Evolutionary conservation across 2,888 invertebrate species (phyloP).

Genomic region (Hemistola chrysoprasaria): DNA sequence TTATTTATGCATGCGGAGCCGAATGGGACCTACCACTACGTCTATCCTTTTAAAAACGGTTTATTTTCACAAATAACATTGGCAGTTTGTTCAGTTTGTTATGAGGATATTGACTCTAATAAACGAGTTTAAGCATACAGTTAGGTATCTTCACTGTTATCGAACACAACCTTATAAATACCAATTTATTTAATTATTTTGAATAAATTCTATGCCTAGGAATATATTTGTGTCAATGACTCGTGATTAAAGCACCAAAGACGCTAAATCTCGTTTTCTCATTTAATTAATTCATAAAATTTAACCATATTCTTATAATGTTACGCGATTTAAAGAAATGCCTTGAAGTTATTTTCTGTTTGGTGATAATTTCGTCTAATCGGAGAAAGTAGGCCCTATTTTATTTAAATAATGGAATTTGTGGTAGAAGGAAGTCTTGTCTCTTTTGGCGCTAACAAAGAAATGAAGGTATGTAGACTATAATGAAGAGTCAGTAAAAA

Average conservation of each 20-base stretch:
- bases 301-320: slow-evolving; percentile 13
- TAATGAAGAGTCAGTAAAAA: no score
- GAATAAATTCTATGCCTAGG: slow-evolving; percentile 10
- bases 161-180: slow-evolving; percentile 28
- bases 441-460: no score
- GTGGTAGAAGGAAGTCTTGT: no score
- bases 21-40: slow-evolving; percentile 1
- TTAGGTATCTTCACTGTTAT: slow-evolving; percentile 43
- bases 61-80: slow-evolving; percentile 19
- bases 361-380: no score
- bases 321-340: slow-evolving; percentile 16
- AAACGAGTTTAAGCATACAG: slow-evolving; percentile 55
- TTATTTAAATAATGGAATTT: neutral
- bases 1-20: neutral
- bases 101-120: slow-evolving; percentile 60
- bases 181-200: slow-evolving; percentile 29
- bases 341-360: slow-evolving; percentile 13
- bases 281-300: slow-evolving; percentile 21
- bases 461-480: no score
- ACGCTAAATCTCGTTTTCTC: slow-evolving; percentile 17
- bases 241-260: slow-evolving; percentile 18
- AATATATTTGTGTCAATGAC: slow-evolving; percentile 34
- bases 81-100: no score
- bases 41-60: slow-evolving; percentile 9
- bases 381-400: slow-evolving; percentile 1